Evolutionary conservation across 2,888 invertebrate species (phyloP), one percentile per base, ranked within the genome.

Genomic region (Eulithis prunata): DNA sequence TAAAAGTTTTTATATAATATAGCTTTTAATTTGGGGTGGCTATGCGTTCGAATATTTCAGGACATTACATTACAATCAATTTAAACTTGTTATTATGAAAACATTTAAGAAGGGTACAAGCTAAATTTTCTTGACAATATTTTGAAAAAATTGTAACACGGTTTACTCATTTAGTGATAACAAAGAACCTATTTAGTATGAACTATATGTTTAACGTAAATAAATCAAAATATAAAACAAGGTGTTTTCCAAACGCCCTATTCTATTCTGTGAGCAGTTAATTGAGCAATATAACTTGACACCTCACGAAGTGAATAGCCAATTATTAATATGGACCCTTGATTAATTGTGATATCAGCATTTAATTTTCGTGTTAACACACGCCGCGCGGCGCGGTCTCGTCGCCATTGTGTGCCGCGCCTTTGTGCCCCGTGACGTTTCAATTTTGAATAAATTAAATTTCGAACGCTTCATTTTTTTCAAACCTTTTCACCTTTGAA

Each of bases 401-500:
- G 79, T 81, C 82, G 82, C 91, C 85, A 91, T 91, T 91, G 92
- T 91, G 79, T 75, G 77, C 83, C 82, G 82, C 83, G 80, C 89
- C 88, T 91, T 91, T 91, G 91, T 91, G 79, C 78, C 84, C 85
- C 89, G 87, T 93, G 92, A 93, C 92, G 92, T 93, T 92, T 92
- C 92, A 93, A 93, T 93, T 92, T 91, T 91, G 92, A 91, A 92
- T 92, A 93, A 93, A 92, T 93, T 93, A 93, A 92, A 93, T 93
- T 92, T 93, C 90, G 89, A 92, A 92, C 91, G 92, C 91, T 90
- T 89, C 88, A 86, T 90, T 92, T 92, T n/a, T 59, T 90, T 81
- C 81, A 64, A 82, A 76, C 80, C 83, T 88, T 89, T 83, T 87
- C 83, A 82, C 82, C 82, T 85, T 82, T 80, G 85, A 83, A 89